These are phyloP conservation scores for Notechis scutatus DNA, from an alignment of 2,113 vertebrate genomes.

Conservation along the genomic window DNA sequence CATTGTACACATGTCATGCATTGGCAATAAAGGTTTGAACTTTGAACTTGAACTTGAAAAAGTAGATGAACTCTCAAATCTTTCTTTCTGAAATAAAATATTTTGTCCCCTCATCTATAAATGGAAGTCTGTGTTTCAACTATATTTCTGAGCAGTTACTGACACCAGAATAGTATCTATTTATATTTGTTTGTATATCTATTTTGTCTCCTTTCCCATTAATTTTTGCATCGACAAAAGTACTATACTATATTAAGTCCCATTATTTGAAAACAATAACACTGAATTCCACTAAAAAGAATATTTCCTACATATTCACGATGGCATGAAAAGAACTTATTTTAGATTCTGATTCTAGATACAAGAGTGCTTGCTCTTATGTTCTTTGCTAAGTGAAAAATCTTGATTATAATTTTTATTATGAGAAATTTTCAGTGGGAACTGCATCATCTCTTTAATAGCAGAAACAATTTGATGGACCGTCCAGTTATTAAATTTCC, in stretches of 20 bases:
- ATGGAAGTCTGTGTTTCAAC: conserved; percentile 15
- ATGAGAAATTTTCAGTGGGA: neutral
- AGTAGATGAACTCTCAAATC: too few species aligned
- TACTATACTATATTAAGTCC: conserved; percentile 23
- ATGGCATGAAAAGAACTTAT: neutral
- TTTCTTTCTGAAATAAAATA: conserved; percentile 10
- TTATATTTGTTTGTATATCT: conserved; percentile 3
- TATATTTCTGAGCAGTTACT: conserved; percentile 15
- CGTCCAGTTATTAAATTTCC: neutral
- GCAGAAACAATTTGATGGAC: neutral
- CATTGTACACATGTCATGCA: too few species aligned
- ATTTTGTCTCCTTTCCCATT: conserved; percentile 37
- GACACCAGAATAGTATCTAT: conserved; percentile 13
- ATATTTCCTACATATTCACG: neutral
- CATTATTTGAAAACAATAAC: conserved; percentile 20
- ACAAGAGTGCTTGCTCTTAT: neutral
- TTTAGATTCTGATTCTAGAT: neutral
- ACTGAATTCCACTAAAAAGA: neutral
- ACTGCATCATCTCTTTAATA: neutral
- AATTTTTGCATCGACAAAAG: neutral
- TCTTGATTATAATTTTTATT: neutral
- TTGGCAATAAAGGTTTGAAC: too few species aligned
- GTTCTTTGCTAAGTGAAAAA: neutral
- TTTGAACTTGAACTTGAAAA: too few species aligned
- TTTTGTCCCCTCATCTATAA: neutral